Conservation (phyloP, 2,888 invertebrate species). For the Conchocele bisecta region DNA sequence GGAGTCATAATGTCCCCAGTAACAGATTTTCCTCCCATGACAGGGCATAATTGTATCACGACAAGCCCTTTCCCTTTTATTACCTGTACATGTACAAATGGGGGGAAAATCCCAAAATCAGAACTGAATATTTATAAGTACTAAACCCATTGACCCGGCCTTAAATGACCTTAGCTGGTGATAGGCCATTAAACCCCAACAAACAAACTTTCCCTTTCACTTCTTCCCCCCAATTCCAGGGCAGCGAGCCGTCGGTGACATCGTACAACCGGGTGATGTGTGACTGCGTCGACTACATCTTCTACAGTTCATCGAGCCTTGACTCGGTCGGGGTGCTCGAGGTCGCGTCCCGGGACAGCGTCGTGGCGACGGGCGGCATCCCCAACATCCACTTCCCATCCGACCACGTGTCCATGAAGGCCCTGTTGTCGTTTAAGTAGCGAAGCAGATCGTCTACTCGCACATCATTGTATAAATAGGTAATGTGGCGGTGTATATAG, state of each 20-base stretch:
- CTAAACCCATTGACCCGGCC: too few species aligned
- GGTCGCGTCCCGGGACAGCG: slow-evolving; percentile 58
- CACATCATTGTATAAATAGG: too few species aligned
- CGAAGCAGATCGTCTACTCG: background rate
- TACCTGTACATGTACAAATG: too few species aligned
- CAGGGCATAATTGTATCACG: too few species aligned
- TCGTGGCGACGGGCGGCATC: slow-evolving; percentile 70
- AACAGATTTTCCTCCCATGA: too few species aligned
- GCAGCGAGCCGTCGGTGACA: slow-evolving; percentile 75
- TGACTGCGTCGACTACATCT: slow-evolving; percentile 77
- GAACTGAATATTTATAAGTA: too few species aligned
- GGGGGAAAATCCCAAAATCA: too few species aligned
- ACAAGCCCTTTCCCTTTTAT: too few species aligned
- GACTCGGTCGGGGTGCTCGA: slow-evolving; percentile 72
- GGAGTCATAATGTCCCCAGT: too few species aligned
- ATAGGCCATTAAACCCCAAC: too few species aligned
- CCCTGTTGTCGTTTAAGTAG: slow-evolving; percentile 72
- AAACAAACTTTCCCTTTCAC: background rate
- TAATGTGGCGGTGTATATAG: too few species aligned
- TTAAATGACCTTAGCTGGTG: too few species aligned
- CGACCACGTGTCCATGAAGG: slow-evolving; percentile 81
- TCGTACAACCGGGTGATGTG: slow-evolving; percentile 67
- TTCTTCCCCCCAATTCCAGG: slow-evolving; percentile 60
- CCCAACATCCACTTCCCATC: slow-evolving; percentile 78
- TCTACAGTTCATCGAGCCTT: slow-evolving; percentile 73